A percentile compares a stretch with the other conserved stretches of the same genome.
These are phyloP conservation scores for Lacerta viridis DNA, from an alignment of 2,797 vertebrate genomes.

Conservation along the genomic window DNA sequence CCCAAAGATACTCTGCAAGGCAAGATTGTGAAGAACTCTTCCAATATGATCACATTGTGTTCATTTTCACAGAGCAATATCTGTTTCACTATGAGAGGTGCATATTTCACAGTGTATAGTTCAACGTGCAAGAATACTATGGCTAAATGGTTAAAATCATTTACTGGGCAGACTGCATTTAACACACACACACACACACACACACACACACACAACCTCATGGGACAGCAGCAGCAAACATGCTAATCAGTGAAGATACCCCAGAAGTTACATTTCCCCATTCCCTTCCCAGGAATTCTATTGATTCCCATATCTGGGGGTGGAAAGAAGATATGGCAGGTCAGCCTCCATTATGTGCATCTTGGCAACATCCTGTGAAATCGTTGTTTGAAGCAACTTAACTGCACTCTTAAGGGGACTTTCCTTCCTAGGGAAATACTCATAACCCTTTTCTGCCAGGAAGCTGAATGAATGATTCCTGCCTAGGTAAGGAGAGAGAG, in stretches of 20 bases:
- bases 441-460: background rate
- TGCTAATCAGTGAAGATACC: background rate
- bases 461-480: background rate
- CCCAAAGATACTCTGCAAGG: background rate
- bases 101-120: background rate
- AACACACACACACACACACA: too few species aligned
- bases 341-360: background rate
- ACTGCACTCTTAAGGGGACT: background rate
- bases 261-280: background rate
- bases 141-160: background rate
- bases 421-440: background rate
- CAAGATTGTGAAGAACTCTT: constrained; percentile 12
- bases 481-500: background rate
- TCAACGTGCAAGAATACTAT: background rate
- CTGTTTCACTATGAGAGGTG: background rate
- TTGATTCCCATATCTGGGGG: background rate
- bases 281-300: background rate
- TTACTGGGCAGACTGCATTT: background rate
- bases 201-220: too few species aligned
- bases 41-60: background rate
- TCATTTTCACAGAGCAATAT: background rate
- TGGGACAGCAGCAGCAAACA: background rate
- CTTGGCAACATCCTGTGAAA: background rate
- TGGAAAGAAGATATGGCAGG: background rate
- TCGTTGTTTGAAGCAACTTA: background rate